These are phyloP conservation scores for Drosophila jambulina DNA, from an alignment of 1,140 invertebrate species.

Conservation along the genomic window DNA sequence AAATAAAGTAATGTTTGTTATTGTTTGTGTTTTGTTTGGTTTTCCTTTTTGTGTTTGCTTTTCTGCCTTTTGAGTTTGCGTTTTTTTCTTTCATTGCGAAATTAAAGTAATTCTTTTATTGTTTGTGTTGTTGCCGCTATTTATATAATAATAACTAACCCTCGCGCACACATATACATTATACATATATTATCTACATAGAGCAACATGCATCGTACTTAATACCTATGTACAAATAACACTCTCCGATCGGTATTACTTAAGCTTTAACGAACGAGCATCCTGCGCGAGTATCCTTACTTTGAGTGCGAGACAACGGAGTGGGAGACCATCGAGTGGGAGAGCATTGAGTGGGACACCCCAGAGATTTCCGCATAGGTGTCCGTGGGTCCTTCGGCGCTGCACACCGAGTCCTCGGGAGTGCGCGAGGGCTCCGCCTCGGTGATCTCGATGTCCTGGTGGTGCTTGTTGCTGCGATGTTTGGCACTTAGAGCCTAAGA, in stretches of 20 bases:
- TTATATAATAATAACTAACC: conserved; percentile 34
- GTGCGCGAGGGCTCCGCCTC: conserved; percentile 89
- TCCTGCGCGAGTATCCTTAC: conserved; percentile 33
- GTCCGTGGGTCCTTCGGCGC: conserved; percentile 89
- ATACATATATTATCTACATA: conserved; percentile 48
- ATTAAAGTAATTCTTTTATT: conserved; percentile 84
- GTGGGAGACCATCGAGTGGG: conserved; percentile 82
- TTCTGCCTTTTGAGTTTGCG: conserved; percentile 23
- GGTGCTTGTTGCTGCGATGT: conserved; percentile 86
- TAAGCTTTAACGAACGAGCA: conserved; percentile 5
- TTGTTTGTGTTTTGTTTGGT: conserved; percentile 59
- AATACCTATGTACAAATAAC: conserved; percentile 52
- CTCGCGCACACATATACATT: conserved; percentile 32
- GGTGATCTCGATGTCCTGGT: conserved; percentile 87
- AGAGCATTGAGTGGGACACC: conserved; percentile 84
- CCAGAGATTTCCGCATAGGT: conserved; percentile 84
- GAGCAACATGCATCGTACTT: conserved; percentile 50
- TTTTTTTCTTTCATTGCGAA: conserved; percentile 64
- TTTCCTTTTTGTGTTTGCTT: conserved; percentile 33
- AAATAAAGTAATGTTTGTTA: conserved; percentile 80
- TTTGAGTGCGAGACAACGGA: conserved; percentile 81
- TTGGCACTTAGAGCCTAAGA: conserved; percentile 88
- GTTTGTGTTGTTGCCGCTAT: conserved; percentile 63
- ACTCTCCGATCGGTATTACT: conserved; percentile 8
- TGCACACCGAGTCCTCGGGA: conserved; percentile 90